Base-by-base conservation (phyloP, 1,140 invertebrate genomes). In the Anthonomus grandis region DNA sequence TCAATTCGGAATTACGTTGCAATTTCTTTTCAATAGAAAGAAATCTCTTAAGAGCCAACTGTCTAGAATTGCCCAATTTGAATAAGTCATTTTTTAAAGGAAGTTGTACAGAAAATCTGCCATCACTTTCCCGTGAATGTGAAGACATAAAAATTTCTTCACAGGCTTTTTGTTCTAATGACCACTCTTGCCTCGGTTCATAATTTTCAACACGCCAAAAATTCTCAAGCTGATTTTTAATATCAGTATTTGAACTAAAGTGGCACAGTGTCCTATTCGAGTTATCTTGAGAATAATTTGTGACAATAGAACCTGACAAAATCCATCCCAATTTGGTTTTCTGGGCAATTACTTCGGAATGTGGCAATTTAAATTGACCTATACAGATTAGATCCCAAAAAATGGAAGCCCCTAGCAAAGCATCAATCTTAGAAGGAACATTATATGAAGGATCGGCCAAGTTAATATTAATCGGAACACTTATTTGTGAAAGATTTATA, bases 1-100 rank as follows among this genome's bases (percentile, higher is more conserved):
- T 63, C n/a, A 71, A 21, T 1, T 54, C 6, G 6, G 54, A 42
- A 50, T 65, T n/a, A 31, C 27, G 27, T 31, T 31, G n/a, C n/a
- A 31, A n/a, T n/a, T 8, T 31, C n/a, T 31, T 31, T 31, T 8
- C 27, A n/a, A 31, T 31, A 31, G 27, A 31, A n/a, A 8, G n/a
- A 31, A 31, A 31, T 31, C 6, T 31, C n/a, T 31, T 31, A n/a
- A 31, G 27, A 31, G 27, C n/a, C 27, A 31, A n/a, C 27, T 31
- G 27, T n/a, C 27, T 31, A 31, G n/a, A 31, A 31, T 31, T 31
- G n/a, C 27, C 27, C n/a, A 31, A 31, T 31, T 31, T 31, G n/a
- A n/a, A 31, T 31, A 31, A 6, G n/a, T 31, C 27, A 31, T 31
- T 31, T 31, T 31, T 31, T 31, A 31, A 31, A 31, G 27, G 27